Conservation (phyloP, 2,797 vertebrate genomes). For the Anguilla obscura region DNA sequence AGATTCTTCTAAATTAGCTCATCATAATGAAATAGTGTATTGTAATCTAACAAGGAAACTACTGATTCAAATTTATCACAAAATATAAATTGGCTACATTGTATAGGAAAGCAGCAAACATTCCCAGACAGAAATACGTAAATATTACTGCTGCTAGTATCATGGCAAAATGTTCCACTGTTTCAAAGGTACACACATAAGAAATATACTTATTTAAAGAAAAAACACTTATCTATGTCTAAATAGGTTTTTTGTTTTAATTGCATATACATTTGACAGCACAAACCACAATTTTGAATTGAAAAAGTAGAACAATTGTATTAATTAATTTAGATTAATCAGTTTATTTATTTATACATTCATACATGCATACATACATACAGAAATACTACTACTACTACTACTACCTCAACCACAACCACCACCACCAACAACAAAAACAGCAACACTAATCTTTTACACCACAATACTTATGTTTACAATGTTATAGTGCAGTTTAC, state of each 20-base stretch:
- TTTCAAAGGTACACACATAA: not conserved
- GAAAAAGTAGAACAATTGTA: too few species aligned
- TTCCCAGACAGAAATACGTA: not conserved
- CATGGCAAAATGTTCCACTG: not conserved
- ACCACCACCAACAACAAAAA: not conserved
- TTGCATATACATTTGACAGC: not conserved
- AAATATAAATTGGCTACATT: not conserved
- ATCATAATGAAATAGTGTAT: not conserved
- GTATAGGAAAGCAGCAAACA: not conserved
- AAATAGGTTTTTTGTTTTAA: not conserved
- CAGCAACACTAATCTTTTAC: not conserved
- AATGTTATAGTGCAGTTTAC: not conserved
- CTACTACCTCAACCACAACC: not conserved
- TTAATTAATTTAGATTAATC: too few species aligned
- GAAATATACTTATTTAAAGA: not conserved
- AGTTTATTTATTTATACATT: not conserved
- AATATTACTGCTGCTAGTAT: not conserved
- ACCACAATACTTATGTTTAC: not conserved
- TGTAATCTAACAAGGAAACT: not conserved
- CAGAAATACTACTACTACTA: too few species aligned
- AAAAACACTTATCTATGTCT: not conserved
- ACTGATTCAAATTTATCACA: not conserved
- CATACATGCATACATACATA: not conserved
- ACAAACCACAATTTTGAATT: not conserved
- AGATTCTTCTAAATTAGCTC: not conserved